Base-by-base conservation (phyloP, 2,113 vertebrate genomes). In the Ceyx melanurus region DNA sequence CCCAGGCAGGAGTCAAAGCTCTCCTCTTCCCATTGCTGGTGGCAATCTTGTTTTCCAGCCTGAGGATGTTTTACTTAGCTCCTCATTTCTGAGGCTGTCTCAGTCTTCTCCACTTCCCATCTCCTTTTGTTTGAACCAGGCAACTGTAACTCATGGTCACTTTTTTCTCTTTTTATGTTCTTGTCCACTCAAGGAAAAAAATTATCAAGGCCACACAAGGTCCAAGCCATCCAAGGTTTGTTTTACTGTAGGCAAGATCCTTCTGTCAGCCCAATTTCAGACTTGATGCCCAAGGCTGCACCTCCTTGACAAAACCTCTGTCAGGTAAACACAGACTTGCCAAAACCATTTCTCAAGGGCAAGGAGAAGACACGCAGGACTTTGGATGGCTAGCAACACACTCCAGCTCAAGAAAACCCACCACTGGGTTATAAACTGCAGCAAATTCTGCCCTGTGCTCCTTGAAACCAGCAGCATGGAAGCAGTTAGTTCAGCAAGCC, bases 401-500 rank as follows among this genome's bases (percentile, higher is more conserved):
- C 26, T 77, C 50, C 78, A 66, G 71, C 35, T 84, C 46, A 56
- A 51, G 75, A 83, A 82, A 82, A 6, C 20, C 50, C 54, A 76
- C 50, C 43, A 18, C 9, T 80, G 37, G 79, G 83, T 23, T 33
- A n/a, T n/a, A 82, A 92, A 77, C 46, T 66, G 58, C 42, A 87
- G 62, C 33, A 94, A 92, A 87, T 31, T 37, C 45, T 46, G 20
- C 46, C 40, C 28, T 13, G 19, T 51, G 16, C 29, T 77, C 33
- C 64, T 66, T 86, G 92, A 50, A 94, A 90, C 76, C 10, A 80
- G 84, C 46, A 80, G 42, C 16, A 6, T 85, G 56, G 67, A 93
- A 85, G 78, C 62, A 67, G 65, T 90, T 70, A 82, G 53, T 95
- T 90, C 80, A 92, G 51, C 28, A 67, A 92, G 72, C 40, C 89